Evolutionary conservation across 1,140 invertebrate genomes (phyloP).

Genomic region (Chironomus striatipennis): DNA sequence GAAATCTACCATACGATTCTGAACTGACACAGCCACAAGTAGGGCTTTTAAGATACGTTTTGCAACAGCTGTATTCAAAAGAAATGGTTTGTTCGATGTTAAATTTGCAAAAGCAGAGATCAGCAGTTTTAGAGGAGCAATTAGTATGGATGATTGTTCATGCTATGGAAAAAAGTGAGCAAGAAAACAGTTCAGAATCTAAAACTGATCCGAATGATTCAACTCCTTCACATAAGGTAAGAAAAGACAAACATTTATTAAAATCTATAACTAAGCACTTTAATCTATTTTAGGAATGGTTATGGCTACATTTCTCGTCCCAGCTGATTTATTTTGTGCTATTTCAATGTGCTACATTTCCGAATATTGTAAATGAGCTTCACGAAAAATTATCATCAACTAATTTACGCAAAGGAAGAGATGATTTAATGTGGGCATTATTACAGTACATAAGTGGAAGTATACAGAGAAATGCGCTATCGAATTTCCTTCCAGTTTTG

Average conservation of each 20-base stretch:
- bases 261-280: too few relatives aligned
- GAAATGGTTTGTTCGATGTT: conserved; percentile 95
- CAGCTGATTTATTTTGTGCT: conserved; percentile 94
- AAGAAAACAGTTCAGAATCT: conserved; percentile 40
- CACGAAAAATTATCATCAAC: conserved; percentile 75
- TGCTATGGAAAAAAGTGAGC: conserved; percentile 85
- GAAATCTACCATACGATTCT: conserved; percentile 83
- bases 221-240: conserved; percentile 30
- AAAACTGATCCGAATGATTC: conserved; percentile 33
- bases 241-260: too few relatives aligned
- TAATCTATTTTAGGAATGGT: conserved; percentile 42
- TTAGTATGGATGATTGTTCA: conserved; percentile 83
- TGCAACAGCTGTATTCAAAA: conserved; percentile 90
- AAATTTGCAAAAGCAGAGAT: conserved; percentile 83
- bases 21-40: conserved; percentile 87
- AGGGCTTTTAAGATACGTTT: conserved; percentile 74
- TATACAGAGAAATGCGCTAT: conserved; percentile 87
- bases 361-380: conserved; percentile 80
- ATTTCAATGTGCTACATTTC: conserved; percentile 89
- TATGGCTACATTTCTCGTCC: conserved; percentile 89
- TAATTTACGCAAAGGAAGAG: conserved; percentile 78
- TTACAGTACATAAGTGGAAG: conserved; percentile 94
- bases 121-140: conserved; percentile 84
- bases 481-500: conserved; percentile 83
- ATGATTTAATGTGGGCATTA: conserved; percentile 97